These are phyloP conservation scores for Eupelmus urozonus DNA, from an alignment of 2,888 invertebrate genomes.

Conservation along the genomic window DNA sequence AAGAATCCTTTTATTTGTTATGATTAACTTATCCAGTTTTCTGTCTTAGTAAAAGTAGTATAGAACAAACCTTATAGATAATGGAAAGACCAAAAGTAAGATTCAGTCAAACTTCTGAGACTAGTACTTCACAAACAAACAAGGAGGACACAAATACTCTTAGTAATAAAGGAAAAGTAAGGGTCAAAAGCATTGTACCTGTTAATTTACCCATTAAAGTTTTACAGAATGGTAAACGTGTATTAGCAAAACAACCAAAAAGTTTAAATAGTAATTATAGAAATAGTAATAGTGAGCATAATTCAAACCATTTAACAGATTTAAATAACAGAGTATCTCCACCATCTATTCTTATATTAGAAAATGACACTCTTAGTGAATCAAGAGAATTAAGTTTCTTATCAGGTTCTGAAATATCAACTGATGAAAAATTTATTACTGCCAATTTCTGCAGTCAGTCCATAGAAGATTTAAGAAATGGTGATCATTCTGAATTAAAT, in stretches of 20 bases:
- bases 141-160: not conserved
- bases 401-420: not conserved
- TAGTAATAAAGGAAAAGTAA: conserved; percentile 55
- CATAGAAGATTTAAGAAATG: not conserved
- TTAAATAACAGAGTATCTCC: not conserved
- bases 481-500: not conserved
- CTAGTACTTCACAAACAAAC: conserved; percentile 1
- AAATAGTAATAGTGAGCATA: too few relatives aligned
- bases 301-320: too few relatives aligned
- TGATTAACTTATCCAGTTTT: too few relatives aligned
- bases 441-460: not conserved
- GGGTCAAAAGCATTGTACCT: conserved; percentile 63
- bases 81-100: conserved; percentile 66
- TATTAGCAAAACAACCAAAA: conserved; percentile 20
- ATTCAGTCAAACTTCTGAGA: conserved; percentile 61
- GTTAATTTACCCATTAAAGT: conserved; percentile 64
- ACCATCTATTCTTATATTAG: not conserved
- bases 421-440: not conserved
- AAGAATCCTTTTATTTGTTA: too few relatives aligned
- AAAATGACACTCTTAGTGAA: not conserved
- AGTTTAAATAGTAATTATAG: too few relatives aligned
- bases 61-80: not conserved
- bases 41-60: too few relatives aligned
- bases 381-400: not conserved
- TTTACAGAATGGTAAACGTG: conserved; percentile 43